Conservation (phyloP, 2,797 vertebrate genomes). For the Galagoides demidoff region DNA sequence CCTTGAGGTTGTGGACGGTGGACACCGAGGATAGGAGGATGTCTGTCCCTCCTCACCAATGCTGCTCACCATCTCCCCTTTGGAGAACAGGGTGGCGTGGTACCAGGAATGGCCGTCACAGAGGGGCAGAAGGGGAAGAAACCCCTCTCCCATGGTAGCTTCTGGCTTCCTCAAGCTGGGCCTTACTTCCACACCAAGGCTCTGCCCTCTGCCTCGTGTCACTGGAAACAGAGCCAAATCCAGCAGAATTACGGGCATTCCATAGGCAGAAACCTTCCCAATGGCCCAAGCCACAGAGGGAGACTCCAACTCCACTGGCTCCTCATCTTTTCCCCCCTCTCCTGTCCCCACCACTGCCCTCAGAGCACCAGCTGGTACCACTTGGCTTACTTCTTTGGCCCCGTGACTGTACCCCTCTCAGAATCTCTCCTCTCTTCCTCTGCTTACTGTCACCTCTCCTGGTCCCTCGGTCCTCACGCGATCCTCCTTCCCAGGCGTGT, state of each 20-base stretch:
- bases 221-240: background rate
- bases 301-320: rapidly evolving
- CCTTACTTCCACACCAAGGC: background rate
- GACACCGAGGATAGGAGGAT: no score
- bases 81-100: background rate
- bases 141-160: background rate
- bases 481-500: background rate
- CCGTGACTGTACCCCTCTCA: background rate
- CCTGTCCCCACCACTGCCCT: rapidly evolving
- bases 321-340: background rate
- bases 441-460: background rate
- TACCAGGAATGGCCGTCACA: background rate
- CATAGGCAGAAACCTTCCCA: background rate
- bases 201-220: background rate
- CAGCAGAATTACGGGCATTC: background rate
- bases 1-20: background rate
- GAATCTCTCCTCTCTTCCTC: background rate
- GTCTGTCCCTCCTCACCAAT: background rate
- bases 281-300: background rate
- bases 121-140: background rate
- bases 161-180: background rate
- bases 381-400: background rate
- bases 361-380: background rate
- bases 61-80: background rate
- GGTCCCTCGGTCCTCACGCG: background rate